These are phyloP conservation scores for Tachycineta bicolor DNA, from an alignment of 2,113 vertebrate species.

Conservation along the genomic window DNA sequence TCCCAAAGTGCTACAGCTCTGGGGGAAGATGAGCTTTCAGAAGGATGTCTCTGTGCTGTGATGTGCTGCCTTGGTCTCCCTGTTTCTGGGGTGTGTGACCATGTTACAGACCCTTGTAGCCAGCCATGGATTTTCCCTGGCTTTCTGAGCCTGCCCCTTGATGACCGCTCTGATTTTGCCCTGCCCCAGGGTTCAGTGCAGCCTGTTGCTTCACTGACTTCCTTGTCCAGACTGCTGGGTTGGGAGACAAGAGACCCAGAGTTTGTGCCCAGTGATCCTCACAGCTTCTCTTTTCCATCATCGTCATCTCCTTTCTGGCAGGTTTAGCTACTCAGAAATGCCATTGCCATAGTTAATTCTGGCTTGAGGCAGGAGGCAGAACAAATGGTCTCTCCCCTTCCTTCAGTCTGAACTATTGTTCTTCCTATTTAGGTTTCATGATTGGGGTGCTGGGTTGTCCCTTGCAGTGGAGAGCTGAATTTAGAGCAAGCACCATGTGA, in stretches of 20 bases:
- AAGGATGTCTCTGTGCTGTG: background rate
- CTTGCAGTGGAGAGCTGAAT: background rate
- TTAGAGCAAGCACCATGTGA: background rate
- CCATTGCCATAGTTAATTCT: background rate
- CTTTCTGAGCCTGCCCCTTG: background rate
- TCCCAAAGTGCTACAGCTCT: background rate
- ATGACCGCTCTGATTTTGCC: background rate
- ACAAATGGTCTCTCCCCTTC: background rate
- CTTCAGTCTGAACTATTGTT: background rate
- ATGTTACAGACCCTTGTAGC: background rate
- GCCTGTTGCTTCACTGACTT: background rate
- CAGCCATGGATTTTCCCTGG: background rate
- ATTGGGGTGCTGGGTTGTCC: background rate
- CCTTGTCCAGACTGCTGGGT: background rate
- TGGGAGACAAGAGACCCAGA: background rate
- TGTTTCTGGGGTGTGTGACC: accelerated
- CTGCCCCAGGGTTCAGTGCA: background rate
- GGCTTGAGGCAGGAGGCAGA: background rate
- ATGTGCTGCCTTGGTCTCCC: background rate
- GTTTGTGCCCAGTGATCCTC: background rate
- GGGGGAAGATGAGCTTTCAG: background rate
- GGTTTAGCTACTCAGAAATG: background rate
- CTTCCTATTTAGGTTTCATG: background rate
- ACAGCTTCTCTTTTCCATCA: background rate
- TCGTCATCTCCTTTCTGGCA: background rate